A percentile compares a stretch with the other conserved stretches of the same genome.
Evolutionary conservation across 2,113 vertebrate genomes (phyloP).

Genomic region (Variabilichromis moorii): DNA sequence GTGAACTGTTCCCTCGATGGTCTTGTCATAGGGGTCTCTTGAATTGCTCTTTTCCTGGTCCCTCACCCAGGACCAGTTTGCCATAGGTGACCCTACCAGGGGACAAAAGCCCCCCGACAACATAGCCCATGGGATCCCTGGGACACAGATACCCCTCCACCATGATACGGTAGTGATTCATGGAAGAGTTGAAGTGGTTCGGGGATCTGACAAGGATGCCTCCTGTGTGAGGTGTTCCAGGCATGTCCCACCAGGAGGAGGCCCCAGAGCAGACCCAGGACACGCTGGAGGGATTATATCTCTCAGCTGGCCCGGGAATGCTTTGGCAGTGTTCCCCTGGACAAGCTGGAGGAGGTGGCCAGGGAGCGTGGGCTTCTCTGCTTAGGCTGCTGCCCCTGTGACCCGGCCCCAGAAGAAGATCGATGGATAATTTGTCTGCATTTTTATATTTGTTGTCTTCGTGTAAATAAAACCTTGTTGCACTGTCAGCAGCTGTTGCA

Average conservation of each 20-base stretch:
- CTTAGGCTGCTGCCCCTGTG: not conserved
- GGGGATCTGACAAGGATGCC: not conserved
- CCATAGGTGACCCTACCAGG: not conserved
- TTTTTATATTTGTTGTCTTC: not conserved
- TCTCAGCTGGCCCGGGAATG: fast-evolving
- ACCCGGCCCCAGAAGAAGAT: fast-evolving
- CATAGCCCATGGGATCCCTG: not conserved
- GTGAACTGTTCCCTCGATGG: not conserved
- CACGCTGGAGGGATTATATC: not conserved
- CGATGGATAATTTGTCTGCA: not conserved
- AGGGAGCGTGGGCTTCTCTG: fast-evolving
- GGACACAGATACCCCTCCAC: not conserved
- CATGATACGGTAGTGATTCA: fast-evolving
- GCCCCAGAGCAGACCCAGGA: not conserved
- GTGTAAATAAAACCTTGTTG: not conserved
- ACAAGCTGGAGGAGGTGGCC: fast-evolving
- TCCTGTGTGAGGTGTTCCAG: fast-evolving
- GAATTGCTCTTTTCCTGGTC: not conserved
- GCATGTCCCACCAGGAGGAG: not conserved
- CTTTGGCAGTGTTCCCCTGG: fast-evolving
- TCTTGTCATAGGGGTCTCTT: fast-evolving
- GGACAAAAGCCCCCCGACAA: fast-evolving
- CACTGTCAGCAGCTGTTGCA: not conserved
- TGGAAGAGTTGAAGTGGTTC: fast-evolving
- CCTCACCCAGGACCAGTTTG: not conserved